These are phyloP conservation scores for Calameuta filiformis DNA, from an alignment of 2,888 invertebrate species.

Conservation along the genomic window DNA sequence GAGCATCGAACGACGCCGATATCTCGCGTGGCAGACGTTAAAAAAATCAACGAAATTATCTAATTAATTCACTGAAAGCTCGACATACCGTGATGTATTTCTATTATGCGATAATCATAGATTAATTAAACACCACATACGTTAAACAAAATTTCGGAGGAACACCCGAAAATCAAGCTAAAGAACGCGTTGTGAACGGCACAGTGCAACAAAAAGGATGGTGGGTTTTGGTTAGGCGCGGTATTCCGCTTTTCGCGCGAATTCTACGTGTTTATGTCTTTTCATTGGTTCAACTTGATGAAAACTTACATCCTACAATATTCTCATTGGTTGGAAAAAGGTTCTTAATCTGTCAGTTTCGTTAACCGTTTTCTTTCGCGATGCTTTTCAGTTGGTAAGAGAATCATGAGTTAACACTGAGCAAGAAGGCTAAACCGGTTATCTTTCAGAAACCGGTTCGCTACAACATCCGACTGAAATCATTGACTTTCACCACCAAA, in stretches of 20 bases:
- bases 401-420: background rate
- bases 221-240: constrained; percentile 6
- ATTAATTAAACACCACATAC: background rate
- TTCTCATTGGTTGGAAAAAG: background rate
- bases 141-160: background rate
- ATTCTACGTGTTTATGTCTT: constrained; percentile 8
- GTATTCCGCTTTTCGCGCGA: constrained; percentile 17
- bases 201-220: constrained; percentile 1
- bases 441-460: background rate
- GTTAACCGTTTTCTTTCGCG: background rate
- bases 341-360: background rate
- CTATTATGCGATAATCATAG: background rate
- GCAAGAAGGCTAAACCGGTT: background rate
- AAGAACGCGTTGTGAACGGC: background rate
- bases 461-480: background rate
- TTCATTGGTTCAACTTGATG: constrained; percentile 6
- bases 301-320: background rate
- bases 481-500: background rate
- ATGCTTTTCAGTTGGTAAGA: background rate
- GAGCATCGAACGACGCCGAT: background rate
- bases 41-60: background rate
- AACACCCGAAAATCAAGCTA: background rate
- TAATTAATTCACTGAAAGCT: constrained; percentile 5
- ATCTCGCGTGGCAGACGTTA: background rate
- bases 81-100: background rate